Evolutionary conservation across 2,113 vertebrate genomes (phyloP).

Genomic region (Nyctibius bracteatus): DNA sequence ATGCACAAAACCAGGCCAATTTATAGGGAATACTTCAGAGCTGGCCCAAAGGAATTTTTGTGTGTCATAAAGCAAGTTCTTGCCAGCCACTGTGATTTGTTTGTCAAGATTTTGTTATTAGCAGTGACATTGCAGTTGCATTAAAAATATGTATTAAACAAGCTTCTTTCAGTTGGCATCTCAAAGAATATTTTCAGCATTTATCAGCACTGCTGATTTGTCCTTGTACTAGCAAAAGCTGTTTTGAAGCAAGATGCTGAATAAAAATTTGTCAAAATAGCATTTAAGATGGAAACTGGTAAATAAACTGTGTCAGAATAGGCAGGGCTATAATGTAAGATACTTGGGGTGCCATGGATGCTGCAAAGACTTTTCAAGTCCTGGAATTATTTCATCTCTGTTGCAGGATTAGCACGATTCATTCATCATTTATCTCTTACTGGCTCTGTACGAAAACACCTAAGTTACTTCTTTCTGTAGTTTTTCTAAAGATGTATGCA

Average conservation of each 20-base stretch:
- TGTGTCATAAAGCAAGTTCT: neutral
- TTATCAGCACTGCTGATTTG: neutral
- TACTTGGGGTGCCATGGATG: neutral
- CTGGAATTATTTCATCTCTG: neutral
- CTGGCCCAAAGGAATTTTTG: neutral
- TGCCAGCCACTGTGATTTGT: neutral
- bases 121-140: neutral
- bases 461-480: neutral
- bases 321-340: neutral
- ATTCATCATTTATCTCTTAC: conserved; percentile 17
- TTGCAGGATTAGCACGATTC: conserved; percentile 15
- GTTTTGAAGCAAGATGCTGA: neutral
- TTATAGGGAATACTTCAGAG: neutral
- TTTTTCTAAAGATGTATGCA: neutral
- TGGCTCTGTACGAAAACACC: neutral
- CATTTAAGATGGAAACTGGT: neutral
- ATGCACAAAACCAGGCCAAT: neutral
- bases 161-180: neutral
- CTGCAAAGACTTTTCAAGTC: neutral
- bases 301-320: conserved; percentile 11
- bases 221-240: neutral
- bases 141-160: neutral
- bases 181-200: neutral
- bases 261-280: neutral
- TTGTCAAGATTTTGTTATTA: neutral